Base-by-base conservation (phyloP, 2,113 vertebrate genomes). In the Menura novaehollandiae region DNA sequence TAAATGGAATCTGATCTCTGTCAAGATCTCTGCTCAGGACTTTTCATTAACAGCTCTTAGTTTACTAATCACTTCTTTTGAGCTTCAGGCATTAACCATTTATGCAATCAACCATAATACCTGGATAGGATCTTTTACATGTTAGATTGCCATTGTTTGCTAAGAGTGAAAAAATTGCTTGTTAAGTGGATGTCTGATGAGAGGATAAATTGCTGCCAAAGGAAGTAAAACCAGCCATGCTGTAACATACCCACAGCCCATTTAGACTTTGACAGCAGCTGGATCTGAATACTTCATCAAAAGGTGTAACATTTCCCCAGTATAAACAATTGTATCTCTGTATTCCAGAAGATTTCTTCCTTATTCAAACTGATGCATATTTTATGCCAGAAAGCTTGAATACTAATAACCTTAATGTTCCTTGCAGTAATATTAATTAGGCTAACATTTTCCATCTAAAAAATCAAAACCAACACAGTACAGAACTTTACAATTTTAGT, bases 401-500 rank as follows among this genome's bases (percentile, higher is more conserved):
- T 88, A 52, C 56, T 93, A 71, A 90, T 72, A 86, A 67, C 17
- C 8, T 74, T 67, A 74, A 88, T 72, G 53, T 63, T 93, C 59
- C 71, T 93, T 96, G 55, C 72, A 84, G 75, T 80, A 94, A 77
- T 63, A 59, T 83, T 94, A 95, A 93, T 88, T 95, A 91, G 71
- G 47, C 39, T 85, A 85, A 85, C 24, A 15, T 82, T 89, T 87
- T 93, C 67, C 55, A 62, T 69, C 85, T 79, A 75, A 55, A 58
- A 86, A 90, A 86, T 88, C 22, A 88, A 76, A 96, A 76, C 0
- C 20, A 92, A 46, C n/a, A 60, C 15, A 22, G 41, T 19, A 52
- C 26, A 94, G 49, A 89, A 73, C 14, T 76, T 75, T 8, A 56
- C 28, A 58, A 58, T 91, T 88, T 82, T 91, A 91, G 49, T 73